phyloP scores from a whole-genome alignment of 1,140 invertebrate species.

The Apis laboriosa region DNA sequence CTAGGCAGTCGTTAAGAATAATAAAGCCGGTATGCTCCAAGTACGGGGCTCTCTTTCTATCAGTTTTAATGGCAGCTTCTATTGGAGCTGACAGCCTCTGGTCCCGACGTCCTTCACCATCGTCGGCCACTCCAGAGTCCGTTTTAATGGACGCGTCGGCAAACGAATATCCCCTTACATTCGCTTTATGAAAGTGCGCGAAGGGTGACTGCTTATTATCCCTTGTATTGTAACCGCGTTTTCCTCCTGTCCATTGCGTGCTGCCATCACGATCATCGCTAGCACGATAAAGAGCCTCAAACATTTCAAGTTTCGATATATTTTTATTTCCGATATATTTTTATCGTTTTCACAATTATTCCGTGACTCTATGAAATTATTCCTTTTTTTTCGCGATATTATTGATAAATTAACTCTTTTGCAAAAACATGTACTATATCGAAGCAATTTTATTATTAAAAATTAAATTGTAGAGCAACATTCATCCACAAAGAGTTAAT shows the following conservation, averaged over 20 bases:
- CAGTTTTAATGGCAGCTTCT: constrained; percentile 56
- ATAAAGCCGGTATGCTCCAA: constrained; percentile 11
- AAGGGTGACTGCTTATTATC: constrained; percentile 34
- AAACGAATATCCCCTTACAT: constrained; percentile 60
- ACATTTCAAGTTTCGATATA: neutral
- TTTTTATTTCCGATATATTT: too few relatives aligned
- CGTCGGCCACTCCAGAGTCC: constrained; percentile 57
- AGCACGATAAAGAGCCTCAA: neutral
- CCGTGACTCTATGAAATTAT: too few relatives aligned
- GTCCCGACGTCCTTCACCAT: constrained; percentile 43
- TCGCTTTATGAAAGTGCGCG: constrained; percentile 36
- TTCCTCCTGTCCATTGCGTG: neutral
- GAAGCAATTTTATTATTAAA: too few relatives aligned
- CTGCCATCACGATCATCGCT: neutral
- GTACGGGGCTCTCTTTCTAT: constrained; percentile 38
- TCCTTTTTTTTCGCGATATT: too few relatives aligned
- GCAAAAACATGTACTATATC: too few relatives aligned
- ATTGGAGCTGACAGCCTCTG: constrained; percentile 59
- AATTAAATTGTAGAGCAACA: too few relatives aligned
- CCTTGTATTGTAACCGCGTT: constrained; percentile 31
- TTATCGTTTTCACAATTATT: too few relatives aligned
- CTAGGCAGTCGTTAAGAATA: constrained; percentile 41
- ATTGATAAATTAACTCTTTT: too few relatives aligned
- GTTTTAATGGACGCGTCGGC: constrained; percentile 58
- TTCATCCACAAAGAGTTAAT: too few relatives aligned